Conservation (phyloP, 1,140 invertebrate species). For the Paraescarpia echinospica region DNA sequence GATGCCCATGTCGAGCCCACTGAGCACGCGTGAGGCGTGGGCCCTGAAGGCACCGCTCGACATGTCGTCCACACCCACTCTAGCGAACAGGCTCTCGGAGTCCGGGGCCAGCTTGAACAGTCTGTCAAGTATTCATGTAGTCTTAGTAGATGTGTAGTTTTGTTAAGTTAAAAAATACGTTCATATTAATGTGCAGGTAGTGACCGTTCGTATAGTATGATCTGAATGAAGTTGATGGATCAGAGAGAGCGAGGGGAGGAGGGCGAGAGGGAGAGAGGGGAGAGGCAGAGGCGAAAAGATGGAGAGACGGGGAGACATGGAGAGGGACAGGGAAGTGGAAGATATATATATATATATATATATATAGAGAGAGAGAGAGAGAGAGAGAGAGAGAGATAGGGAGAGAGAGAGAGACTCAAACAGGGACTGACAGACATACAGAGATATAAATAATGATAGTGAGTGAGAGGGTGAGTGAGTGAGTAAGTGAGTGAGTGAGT, state of each 20-base stretch:
- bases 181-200: too few relatives aligned
- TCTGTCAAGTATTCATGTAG: not conserved
- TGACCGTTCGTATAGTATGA: too few relatives aligned
- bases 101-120: slow-evolving; percentile 10
- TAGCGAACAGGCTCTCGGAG: not conserved
- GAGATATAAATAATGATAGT: not conserved
- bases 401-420: not conserved
- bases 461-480: slow-evolving; percentile 26
- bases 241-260: too few relatives aligned
- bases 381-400: not conserved
- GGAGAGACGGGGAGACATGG: too few relatives aligned
- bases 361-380: not conserved
- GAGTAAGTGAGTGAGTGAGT: slow-evolving; percentile 28
- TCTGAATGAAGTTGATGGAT: too few relatives aligned
- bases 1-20: slow-evolving; percentile 20
- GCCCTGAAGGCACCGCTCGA: not conserved
- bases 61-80: not conserved
- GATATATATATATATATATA: too few relatives aligned
- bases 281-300: too few relatives aligned
- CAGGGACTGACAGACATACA: not conserved
- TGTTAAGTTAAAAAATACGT: too few relatives aligned
- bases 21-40: not conserved
- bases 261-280: too few relatives aligned
- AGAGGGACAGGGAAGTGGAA: too few relatives aligned
- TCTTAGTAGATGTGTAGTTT: too few relatives aligned